These are phyloP conservation scores for Nixonia krombeini DNA, from an alignment of 1,140 invertebrate species.

Conservation along the genomic window DNA sequence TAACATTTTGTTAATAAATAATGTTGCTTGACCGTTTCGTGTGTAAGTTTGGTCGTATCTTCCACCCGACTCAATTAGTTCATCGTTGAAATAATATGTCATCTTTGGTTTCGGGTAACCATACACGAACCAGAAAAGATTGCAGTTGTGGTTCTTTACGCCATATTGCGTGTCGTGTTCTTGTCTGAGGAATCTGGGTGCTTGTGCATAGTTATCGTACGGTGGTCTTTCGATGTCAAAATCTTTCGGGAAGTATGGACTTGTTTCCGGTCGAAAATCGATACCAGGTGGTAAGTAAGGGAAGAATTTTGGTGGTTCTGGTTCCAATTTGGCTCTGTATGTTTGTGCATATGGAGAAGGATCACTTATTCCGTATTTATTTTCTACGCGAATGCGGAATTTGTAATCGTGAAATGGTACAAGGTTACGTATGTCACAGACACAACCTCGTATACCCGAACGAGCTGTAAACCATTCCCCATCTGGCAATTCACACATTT, in stretches of 20 bases:
- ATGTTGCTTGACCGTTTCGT: constrained; percentile 88
- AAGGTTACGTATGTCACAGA: constrained; percentile 86
- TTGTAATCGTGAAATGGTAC: constrained; percentile 92
- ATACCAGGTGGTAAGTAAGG: constrained; percentile 86
- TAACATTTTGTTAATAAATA: constrained; percentile 90
- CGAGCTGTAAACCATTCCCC: constrained; percentile 90
- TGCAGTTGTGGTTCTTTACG: constrained; percentile 88
- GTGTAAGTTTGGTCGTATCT: constrained; percentile 89
- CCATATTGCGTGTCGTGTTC: constrained; percentile 90
- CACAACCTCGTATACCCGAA: constrained; percentile 85
- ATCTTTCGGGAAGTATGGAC: constrained; percentile 91
- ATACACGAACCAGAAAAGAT: constrained; percentile 92
- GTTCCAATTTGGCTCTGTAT: constrained; percentile 83
- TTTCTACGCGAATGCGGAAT: constrained; percentile 94
- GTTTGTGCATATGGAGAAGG: constrained; percentile 90
- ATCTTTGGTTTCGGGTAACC: constrained; percentile 93
- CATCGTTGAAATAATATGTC: constrained; percentile 89
- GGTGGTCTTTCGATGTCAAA: constrained; percentile 90
- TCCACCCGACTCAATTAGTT: constrained; percentile 84
- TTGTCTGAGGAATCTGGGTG: constrained; percentile 86
- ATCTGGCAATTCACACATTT: constrained; percentile 91
- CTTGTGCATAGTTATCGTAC: constrained; percentile 85
- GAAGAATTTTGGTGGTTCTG: constrained; percentile 83
- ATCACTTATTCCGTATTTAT: constrained; percentile 97
- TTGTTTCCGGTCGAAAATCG: constrained; percentile 88